These are phyloP conservation scores for Danio kyathit DNA, from an alignment of 2,797 vertebrate species.

Conservation along the genomic window DNA sequence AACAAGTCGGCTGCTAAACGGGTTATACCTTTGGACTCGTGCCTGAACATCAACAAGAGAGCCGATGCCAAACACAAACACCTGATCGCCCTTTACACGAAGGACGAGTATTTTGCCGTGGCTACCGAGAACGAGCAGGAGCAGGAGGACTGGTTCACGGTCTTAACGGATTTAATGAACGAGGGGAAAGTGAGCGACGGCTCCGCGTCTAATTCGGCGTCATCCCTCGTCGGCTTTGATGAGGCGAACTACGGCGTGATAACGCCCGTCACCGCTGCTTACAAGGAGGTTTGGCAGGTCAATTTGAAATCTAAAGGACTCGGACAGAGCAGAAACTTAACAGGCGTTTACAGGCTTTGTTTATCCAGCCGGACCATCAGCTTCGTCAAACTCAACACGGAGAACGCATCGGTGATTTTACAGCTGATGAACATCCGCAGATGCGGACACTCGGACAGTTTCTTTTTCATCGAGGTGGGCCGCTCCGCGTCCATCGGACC, in stretches of 20 bases:
- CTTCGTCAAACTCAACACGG: slow-evolving; percentile 93
- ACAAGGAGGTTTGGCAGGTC: slow-evolving; percentile 98
- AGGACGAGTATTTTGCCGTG: slow-evolving; percentile 97
- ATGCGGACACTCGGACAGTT: slow-evolving; percentile 98
- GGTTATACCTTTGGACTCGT: slow-evolving; percentile 91
- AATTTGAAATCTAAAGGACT: slow-evolving; percentile 94
- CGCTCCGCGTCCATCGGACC: slow-evolving; percentile 94
- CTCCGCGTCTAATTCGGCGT: slow-evolving; percentile 79
- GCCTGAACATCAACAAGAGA: slow-evolving; percentile 95
- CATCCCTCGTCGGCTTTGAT: slow-evolving; percentile 83
- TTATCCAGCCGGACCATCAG: slow-evolving; percentile 92
- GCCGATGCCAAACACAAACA: slow-evolving; percentile 97
- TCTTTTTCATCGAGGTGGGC: slow-evolving; percentile 98
- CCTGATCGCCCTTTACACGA: slow-evolving; percentile 96
- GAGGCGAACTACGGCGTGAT: slow-evolving; percentile 89
- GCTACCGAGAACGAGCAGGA: slow-evolving; percentile 94
- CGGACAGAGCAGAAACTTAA: slow-evolving; percentile 91
- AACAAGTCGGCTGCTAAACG: slow-evolving; percentile 94
- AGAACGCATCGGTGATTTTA: slow-evolving; percentile 89
- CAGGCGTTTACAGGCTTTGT: slow-evolving; percentile 94
- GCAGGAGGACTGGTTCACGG: slow-evolving; percentile 93
- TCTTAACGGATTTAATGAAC: slow-evolving; percentile 87
- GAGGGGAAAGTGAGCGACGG: slow-evolving; percentile 85
- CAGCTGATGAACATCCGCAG: slow-evolving; percentile 98
- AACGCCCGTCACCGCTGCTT: slow-evolving; percentile 84